Conservation (phyloP, 2,113 vertebrate genomes). For the Acrocephalus arundinaceus region DNA sequence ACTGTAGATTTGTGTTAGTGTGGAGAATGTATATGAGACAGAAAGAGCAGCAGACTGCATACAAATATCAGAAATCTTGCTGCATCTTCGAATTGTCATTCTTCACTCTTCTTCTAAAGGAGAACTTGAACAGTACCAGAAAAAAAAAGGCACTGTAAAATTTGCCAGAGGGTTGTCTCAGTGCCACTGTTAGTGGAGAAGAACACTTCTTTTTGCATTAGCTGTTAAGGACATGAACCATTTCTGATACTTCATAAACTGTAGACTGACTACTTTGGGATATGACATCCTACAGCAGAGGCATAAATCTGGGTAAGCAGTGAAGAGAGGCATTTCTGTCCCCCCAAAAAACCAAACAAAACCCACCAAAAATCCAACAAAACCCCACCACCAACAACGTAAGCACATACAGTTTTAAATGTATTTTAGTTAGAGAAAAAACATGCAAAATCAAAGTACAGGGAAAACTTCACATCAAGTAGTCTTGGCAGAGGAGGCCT, state of each 20-base stretch:
- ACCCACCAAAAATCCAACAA: no score
- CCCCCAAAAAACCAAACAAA: no score
- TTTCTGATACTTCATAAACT: not conserved
- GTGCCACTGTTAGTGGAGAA: not conserved
- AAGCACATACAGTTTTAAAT: not conserved
- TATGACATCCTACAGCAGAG: not conserved
- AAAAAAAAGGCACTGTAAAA: not conserved
- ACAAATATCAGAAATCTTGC: slow-evolving; percentile 1
- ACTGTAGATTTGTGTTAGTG: slow-evolving; percentile 15
- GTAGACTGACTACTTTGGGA: not conserved
- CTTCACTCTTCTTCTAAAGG: not conserved
- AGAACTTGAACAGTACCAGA: not conserved
- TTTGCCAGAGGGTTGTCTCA: not conserved
- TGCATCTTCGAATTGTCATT: not conserved
- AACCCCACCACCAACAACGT: no score
- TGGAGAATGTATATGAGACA: not conserved
- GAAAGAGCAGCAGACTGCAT: slow-evolving; percentile 6
- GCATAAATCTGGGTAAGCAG: not conserved
- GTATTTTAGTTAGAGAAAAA: not conserved
- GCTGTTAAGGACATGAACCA: not conserved
- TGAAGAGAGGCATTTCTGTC: not conserved
- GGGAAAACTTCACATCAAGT: not conserved
- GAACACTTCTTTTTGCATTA: not conserved
- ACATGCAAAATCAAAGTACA: not conserved
- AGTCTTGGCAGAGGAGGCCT: not conserved